Percentiles rank a stretch among this genome's conserved stretches.
These are phyloP conservation scores for Bambusicola thoracicus DNA, from an alignment of 2,113 vertebrate genomes.

Conservation along the genomic window DNA sequence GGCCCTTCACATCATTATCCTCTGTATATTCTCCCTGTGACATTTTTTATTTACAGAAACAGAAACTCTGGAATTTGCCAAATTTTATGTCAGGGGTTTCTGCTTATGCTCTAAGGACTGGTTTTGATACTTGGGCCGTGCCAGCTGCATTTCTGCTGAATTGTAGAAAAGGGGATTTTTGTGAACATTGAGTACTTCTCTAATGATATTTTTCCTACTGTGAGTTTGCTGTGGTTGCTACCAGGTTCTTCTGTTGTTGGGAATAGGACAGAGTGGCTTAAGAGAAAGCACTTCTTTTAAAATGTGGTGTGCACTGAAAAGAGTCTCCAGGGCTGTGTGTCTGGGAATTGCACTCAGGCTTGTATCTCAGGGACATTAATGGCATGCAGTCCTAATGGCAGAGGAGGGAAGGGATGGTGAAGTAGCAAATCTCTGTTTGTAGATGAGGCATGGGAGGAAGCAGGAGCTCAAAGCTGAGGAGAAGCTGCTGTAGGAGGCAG, in stretches of 20 bases:
- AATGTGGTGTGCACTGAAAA: neutral
- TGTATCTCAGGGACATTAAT: neutral
- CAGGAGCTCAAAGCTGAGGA: neutral
- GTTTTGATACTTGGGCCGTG: neutral
- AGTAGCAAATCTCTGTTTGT: neutral
- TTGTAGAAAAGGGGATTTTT: neutral
- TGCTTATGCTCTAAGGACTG: neutral
- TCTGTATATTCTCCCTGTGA: neutral
- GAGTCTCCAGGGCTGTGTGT: neutral
- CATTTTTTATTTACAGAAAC: conserved; percentile 23
- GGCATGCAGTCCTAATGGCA: neutral
- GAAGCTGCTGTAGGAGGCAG: neutral
- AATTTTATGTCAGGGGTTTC: neutral
- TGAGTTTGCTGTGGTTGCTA: neutral
- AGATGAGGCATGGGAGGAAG: neutral
- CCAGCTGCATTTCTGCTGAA: neutral
- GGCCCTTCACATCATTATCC: neutral
- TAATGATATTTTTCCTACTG: rapidly evolving
- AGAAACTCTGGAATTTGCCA: neutral
- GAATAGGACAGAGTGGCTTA: neutral
- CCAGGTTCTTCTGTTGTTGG: neutral
- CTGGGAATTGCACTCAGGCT: neutral
- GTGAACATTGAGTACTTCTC: neutral
- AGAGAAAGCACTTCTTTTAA: neutral
- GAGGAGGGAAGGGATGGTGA: neutral